These are phyloP conservation scores for Chaetura pelagica DNA, from an alignment of 2,113 vertebrate genomes.

Conservation along the genomic window DNA sequence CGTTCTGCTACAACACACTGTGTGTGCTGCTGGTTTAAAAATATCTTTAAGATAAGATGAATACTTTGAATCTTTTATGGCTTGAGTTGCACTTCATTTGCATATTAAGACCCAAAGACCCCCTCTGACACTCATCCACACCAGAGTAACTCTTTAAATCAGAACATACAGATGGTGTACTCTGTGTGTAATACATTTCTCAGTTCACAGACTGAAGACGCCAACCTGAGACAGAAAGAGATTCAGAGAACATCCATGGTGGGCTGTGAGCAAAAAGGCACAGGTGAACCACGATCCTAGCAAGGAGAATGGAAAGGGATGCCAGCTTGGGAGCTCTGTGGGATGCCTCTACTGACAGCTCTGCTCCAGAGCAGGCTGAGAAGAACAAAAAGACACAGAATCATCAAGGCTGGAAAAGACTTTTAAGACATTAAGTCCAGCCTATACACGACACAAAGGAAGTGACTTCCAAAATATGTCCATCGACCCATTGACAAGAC, in stretches of 20 bases:
- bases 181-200: neutral
- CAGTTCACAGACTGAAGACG: neutral
- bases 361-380: neutral
- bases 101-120: neutral
- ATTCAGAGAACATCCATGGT: neutral
- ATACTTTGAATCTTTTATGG: too few relatives aligned
- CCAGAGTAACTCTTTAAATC: neutral
- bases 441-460: fast-evolving
- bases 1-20: neutral
- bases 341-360: neutral
- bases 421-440: too few relatives aligned
- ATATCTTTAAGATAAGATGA: neutral
- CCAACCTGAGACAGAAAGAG: neutral
- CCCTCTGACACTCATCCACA: neutral
- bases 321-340: neutral
- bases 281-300: neutral
- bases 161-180: neutral
- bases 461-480: neutral
- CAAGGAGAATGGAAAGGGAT: neutral
- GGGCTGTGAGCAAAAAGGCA: neutral
- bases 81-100: neutral
- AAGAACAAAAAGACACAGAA: neutral
- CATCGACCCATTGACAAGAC: neutral
- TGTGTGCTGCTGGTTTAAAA: neutral
- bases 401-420: too few relatives aligned